phyloP scores from a whole-genome alignment of 2,888 invertebrate genomes.

The Agonopterix heracliana region DNA sequence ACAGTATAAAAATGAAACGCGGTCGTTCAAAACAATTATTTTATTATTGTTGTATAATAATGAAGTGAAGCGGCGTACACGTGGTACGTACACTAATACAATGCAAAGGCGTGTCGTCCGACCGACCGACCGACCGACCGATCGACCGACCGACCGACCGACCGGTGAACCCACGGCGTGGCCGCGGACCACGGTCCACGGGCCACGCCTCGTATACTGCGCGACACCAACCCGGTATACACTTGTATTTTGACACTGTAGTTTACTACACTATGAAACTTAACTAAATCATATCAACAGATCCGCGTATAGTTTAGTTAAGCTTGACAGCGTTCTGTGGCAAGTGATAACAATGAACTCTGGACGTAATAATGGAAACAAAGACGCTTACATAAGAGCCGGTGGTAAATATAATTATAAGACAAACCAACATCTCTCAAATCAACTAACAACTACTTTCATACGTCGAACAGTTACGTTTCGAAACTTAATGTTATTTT shows the following conservation, averaged over 20 bases:
- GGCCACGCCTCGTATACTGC: background rate
- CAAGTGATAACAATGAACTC: background rate
- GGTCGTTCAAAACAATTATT: conserved; percentile 64
- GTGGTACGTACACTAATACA: conserved; percentile 54
- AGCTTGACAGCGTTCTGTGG: background rate
- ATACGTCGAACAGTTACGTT: background rate
- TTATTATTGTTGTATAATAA: conserved; percentile 66
- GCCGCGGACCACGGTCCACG: background rate
- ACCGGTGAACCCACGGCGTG: background rate
- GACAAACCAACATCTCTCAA: conserved; percentile 18
- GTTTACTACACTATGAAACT: too few relatives aligned
- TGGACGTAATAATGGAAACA: conserved; percentile 1
- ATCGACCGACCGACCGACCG: background rate
- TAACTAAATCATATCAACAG: too few relatives aligned
- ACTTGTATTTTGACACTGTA: too few relatives aligned
- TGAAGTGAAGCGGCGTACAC: conserved; percentile 65
- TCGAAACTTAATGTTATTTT: background rate
- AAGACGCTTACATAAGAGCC: conserved; percentile 18
- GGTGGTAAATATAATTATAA: conserved; percentile 24
- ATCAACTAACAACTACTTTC: conserved; percentile 29
- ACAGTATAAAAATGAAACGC: conserved; percentile 32
- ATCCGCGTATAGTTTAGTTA: too few relatives aligned
- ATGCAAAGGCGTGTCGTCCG: conserved; percentile 29
- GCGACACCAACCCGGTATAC: too few relatives aligned
- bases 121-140: background rate